Evolutionary conservation across 2,797 vertebrate genomes (phyloP).

Genomic region (Characodon lateralis): DNA sequence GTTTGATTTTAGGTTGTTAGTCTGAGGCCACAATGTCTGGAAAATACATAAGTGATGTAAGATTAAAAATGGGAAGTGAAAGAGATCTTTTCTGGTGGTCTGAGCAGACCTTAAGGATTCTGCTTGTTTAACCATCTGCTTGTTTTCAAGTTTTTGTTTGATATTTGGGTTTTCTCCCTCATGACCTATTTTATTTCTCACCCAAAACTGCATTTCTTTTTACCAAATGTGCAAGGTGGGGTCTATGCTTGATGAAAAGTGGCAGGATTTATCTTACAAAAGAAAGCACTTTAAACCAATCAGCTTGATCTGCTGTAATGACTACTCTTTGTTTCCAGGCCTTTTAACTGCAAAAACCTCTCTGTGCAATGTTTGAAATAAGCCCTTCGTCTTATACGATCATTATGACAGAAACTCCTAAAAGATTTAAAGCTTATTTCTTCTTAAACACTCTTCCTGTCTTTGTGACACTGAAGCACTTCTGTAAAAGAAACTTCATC

Average conservation of each 20-base stretch:
- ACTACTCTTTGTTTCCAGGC: constrained; percentile 24
- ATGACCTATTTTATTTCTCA: background rate
- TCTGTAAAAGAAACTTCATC: background rate
- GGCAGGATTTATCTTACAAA: constrained; percentile 19
- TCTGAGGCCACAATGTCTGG: constrained; percentile 26
- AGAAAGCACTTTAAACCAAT: constrained; percentile 41
- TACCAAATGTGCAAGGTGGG: background rate
- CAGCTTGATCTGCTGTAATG: constrained; percentile 16
- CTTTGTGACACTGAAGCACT: background rate
- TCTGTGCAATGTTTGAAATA: constrained; percentile 11
- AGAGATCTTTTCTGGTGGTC: constrained; percentile 11
- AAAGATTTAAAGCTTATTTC: constrained; percentile 37
- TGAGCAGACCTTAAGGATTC: constrained; percentile 4
- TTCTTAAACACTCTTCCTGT: background rate
- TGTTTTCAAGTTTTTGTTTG: constrained; percentile 4
- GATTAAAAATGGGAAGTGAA: constrained; percentile 13
- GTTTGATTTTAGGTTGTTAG: constrained; percentile 21
- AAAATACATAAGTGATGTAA: constrained; percentile 36
- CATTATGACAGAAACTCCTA: constrained; percentile 40
- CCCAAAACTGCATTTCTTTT: background rate
- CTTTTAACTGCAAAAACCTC: constrained; percentile 5
- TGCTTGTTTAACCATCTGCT: constrained; percentile 28
- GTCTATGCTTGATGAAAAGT: constrained; percentile 16
- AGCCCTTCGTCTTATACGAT: constrained; percentile 13
- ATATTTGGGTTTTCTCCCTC: background rate